phyloP scores from a whole-genome alignment of 2,113 vertebrate species.

The Porphyrio hochstetteri region DNA sequence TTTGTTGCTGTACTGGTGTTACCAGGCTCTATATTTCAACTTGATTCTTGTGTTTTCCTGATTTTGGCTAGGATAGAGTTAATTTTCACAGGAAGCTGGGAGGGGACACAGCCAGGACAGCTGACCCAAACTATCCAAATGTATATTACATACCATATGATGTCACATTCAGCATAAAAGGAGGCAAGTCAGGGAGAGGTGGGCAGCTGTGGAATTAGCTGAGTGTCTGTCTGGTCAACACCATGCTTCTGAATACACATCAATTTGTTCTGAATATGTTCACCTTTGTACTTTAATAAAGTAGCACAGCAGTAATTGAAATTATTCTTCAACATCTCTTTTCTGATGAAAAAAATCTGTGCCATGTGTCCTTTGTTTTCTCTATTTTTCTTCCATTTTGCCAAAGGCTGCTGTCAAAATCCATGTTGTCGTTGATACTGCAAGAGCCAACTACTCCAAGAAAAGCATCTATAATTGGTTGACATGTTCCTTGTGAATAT shows the following conservation, averaged over 20 bases:
- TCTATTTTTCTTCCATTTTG: not conserved
- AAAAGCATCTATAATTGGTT: not conserved
- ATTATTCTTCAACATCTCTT: not conserved
- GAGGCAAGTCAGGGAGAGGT: no score
- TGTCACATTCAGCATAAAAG: no score
- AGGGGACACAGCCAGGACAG: no score
- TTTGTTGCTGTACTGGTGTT: not conserved
- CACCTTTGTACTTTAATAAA: not conserved
- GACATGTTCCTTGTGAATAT: not conserved
- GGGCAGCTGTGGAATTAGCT: no score
- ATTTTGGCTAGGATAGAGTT: no score
- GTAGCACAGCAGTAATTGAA: not conserved
- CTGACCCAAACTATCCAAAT: no score
- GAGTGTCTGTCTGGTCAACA: not conserved
- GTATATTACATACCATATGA: no score
- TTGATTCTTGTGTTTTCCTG: not conserved
- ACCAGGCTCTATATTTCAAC: not conserved
- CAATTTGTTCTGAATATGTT: not conserved
- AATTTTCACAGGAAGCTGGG: no score
- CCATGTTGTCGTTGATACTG: not conserved
- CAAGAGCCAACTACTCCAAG: not conserved
- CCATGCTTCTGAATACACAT: not conserved
- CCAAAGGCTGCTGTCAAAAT: not conserved
- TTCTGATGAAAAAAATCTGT: not conserved
- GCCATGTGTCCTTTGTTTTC: not conserved